Evolutionary conservation across 1,140 invertebrate genomes (phyloP).

Genomic region (Calliphora vicina): DNA sequence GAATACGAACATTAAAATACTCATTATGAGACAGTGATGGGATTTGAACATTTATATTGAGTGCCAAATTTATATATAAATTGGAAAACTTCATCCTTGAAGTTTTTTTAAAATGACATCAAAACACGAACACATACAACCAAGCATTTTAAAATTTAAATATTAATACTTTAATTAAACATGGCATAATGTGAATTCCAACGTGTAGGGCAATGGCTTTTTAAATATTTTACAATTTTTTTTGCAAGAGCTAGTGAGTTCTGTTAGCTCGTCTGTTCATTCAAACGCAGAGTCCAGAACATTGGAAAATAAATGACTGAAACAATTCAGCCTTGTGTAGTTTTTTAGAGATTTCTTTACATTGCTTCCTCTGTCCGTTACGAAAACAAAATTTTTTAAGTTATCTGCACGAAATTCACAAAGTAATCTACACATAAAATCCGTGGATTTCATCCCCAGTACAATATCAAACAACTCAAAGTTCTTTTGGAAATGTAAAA

Average conservation of each 20-base stretch:
- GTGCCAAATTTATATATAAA: no score
- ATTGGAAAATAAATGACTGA: background rate
- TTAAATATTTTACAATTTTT: slow-evolving; percentile 10
- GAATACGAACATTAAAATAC: no score
- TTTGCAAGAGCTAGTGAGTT: background rate
- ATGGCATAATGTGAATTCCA: background rate
- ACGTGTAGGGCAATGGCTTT: background rate
- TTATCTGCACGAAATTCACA: background rate
- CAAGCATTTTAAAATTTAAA: no score
- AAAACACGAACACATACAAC: no score
- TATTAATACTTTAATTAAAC: background rate
- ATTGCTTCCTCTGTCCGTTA: background rate
- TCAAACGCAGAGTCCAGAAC: background rate
- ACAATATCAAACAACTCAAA: background rate
- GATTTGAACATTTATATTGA: no score
- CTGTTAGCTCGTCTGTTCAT: background rate
- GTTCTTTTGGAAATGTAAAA: background rate
- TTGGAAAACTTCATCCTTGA: no score
- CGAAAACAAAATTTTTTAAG: background rate
- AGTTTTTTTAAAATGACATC: no score
- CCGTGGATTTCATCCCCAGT: background rate
- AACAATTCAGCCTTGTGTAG: background rate
- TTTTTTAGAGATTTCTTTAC: background rate
- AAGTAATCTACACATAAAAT: background rate
- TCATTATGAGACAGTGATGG: no score